These are phyloP conservation scores for Trichonephila clavata DNA, from an alignment of 1,140 invertebrate genomes.

Conservation along the genomic window DNA sequence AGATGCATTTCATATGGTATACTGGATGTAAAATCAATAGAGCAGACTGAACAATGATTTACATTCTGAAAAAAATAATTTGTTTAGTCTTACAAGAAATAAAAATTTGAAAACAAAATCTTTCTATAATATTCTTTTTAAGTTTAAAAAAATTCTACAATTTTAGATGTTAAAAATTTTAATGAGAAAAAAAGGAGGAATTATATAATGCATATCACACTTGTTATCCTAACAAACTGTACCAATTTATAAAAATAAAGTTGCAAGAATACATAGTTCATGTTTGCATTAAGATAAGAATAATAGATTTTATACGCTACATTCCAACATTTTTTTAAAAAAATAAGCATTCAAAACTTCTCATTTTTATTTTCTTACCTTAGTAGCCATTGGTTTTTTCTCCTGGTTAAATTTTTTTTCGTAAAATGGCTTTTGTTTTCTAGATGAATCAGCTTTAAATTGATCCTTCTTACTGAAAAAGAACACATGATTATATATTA, in stretches of 20 bases:
- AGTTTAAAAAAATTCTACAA: no score
- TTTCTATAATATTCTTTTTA: neutral
- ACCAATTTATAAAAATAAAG: no score
- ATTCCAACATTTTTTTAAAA: no score
- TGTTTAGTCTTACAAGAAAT: no score
- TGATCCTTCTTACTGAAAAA: neutral
- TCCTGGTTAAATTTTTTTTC: neutral
- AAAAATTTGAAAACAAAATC: neutral
- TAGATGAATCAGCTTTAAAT: neutral
- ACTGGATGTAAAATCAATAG: constrained; percentile 82
- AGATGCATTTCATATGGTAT: constrained; percentile 83
- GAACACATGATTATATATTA: neutral
- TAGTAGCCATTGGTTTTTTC: neutral
- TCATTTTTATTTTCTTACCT: neutral
- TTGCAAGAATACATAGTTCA: no score
- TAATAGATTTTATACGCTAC: no score
- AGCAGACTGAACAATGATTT: constrained; percentile 81
- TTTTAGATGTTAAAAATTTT: no score
- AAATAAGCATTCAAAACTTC: no score
- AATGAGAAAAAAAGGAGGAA: no score
- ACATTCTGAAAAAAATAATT: neutral
- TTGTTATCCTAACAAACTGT: no score
- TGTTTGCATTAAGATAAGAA: no score
- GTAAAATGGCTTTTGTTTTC: neutral
- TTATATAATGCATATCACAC: no score